Base-by-base conservation (phyloP, 2,888 invertebrate genomes). In the Allolobophora icterica region DNA sequence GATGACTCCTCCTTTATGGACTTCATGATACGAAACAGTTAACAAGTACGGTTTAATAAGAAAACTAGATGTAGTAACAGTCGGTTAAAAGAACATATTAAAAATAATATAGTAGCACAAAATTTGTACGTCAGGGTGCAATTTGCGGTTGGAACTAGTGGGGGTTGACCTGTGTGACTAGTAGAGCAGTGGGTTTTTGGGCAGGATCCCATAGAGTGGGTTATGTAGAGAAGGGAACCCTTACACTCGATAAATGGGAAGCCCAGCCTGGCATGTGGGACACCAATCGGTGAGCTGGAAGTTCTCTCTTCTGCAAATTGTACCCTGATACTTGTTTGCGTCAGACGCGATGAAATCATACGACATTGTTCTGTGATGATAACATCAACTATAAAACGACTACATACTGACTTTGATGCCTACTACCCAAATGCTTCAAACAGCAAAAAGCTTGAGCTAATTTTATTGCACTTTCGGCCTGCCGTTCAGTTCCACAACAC, bases 401-500 rank as follows among this genome's bases (percentile, higher is more conserved):
- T 71, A 71, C 71, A 71, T 71, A n/a, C 30, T 71, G 24, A 58
- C 58, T 58, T 11, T 58, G 58, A 30, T 30, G 24, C 58, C 30
- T 30, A 58, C 2, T 30, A 58, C 24, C 24, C 58, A 5, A 30
- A 58, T 58, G 58, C 58, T 58, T 30, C 5, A 4, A 58, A 30
- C 3, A 58, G 58, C 58, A n/a, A 52, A 24, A 52, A 24, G 24
- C 52, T 52, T 71, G n/a, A 71, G 71, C 71, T 71, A 71, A n/a
- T 52, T 71, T 71, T 71, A 71, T 71, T 71, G 71, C 71, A 71
- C 71, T 30, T n/a, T 71, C 71, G 71, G 71, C 71, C 71, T 71
- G 71, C 30, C n/a, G 6, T 71, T 71, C 71, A 71, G 30, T 71
- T n/a, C 30, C 71, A 71, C 30, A 21, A 21, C 24, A 52, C 5